Conservation (phyloP, 2,797 vertebrate species). For the Mormyrus proboscirostris region DNA sequence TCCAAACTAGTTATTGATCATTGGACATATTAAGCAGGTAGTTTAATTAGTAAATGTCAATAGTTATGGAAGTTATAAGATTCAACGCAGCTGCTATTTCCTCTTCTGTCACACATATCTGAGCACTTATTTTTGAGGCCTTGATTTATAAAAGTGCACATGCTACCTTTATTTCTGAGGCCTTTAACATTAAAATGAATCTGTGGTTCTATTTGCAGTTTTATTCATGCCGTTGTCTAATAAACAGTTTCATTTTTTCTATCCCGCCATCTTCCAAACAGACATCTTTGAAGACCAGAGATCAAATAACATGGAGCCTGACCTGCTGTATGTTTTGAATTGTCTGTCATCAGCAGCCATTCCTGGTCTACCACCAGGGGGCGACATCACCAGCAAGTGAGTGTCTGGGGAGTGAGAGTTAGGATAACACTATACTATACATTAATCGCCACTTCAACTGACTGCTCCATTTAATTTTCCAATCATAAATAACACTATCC, state of each 20-base stretch:
- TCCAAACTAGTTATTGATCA: not conserved
- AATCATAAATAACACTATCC: not conserved
- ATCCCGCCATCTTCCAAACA: conserved; percentile 27
- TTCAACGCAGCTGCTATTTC: not conserved
- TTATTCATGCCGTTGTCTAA: not conserved
- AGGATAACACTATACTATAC: not conserved
- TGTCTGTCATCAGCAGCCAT: conserved; percentile 62
- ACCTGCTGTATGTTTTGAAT: conserved; percentile 65
- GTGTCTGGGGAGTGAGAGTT: conserved; percentile 20
- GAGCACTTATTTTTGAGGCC: not conserved
- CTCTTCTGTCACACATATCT: not conserved
- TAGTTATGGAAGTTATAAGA: not conserved
- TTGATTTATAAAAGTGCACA: not conserved
- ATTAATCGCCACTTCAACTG: not conserved
- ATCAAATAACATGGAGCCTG: conserved; percentile 58
- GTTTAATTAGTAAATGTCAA: not conserved
- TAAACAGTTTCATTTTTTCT: not conserved
- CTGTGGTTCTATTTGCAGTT: not conserved
- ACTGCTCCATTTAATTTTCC: not conserved
- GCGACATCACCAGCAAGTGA: conserved; percentile 74
- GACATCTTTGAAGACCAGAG: conserved; percentile 65
- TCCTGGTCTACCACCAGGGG: conserved; percentile 69
- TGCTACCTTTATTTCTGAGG: not conserved
- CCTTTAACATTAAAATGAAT: not conserved
- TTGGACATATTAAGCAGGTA: not conserved